Percentiles rank a stretch among this genome's conserved stretches.
These are phyloP conservation scores for Spinus pinus DNA, from an alignment of 2,797 vertebrate genomes.

Conservation along the genomic window DNA sequence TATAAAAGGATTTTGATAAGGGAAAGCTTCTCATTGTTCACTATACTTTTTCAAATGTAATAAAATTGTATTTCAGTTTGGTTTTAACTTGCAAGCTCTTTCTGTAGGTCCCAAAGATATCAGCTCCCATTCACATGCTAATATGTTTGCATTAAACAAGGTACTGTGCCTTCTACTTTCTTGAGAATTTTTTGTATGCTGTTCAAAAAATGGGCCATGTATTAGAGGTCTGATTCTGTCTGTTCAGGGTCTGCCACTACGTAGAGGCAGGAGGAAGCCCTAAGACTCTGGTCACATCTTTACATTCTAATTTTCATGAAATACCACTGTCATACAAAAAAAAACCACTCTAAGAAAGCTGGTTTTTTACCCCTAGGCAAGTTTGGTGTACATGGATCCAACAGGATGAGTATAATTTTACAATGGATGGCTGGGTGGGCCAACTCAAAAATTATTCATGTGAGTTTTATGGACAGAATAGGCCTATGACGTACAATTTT, in stretches of 20 bases:
- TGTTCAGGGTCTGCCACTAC: background rate
- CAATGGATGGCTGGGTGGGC: background rate
- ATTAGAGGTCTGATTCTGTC: background rate
- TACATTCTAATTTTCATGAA: background rate
- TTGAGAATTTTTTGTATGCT: background rate
- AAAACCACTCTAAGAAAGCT: background rate
- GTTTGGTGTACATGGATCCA: background rate
- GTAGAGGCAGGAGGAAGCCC: background rate
- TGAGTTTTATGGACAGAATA: background rate
- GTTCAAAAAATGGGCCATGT: too few relatives aligned
- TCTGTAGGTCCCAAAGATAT: background rate
- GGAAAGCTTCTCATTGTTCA: background rate
- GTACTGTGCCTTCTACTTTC: background rate
- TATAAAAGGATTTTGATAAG: background rate
- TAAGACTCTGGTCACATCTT: background rate
- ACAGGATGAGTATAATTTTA: background rate
- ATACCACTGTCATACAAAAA: background rate
- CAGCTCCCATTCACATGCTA: background rate
- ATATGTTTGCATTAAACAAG: background rate
- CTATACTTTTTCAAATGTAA: background rate
- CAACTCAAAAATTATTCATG: background rate
- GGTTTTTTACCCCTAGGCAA: background rate
- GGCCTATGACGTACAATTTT: background rate
- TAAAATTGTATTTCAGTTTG: background rate
- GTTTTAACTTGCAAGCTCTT: background rate